Evolutionary conservation across 2,888 invertebrate species (phyloP).

Genomic region (Lepidocyrtoides sp.): DNA sequence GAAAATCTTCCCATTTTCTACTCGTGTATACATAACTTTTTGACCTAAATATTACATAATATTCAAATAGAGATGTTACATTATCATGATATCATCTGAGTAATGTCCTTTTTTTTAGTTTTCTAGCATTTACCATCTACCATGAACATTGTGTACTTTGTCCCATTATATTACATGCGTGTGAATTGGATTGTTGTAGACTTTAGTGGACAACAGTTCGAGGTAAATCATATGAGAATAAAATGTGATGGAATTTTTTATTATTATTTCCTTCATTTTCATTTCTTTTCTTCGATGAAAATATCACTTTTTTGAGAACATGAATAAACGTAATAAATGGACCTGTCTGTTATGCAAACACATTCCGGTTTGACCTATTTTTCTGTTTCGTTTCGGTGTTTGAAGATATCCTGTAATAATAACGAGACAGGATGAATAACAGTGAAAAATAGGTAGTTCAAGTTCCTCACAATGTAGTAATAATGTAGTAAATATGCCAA

Average conservation of each 20-base stretch:
- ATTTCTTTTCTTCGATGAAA: conserved; percentile 3
- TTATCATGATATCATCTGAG: neutral
- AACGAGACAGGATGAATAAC: conserved; percentile 9
- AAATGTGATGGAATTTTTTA: conserved; percentile 13
- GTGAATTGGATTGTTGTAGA: neutral
- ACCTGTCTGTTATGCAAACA: conserved; percentile 11
- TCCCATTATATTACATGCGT: conserved; percentile 40
- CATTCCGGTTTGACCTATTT: neutral
- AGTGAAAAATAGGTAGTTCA: neutral
- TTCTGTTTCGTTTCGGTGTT: neutral
- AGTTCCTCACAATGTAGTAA: too few species aligned
- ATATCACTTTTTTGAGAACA: neutral
- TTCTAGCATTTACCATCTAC: neutral
- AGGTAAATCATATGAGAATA: conserved; percentile 27
- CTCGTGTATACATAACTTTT: conserved; percentile 4
- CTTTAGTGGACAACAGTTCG: neutral
- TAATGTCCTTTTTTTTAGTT: neutral
- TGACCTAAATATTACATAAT: conserved; percentile 57
- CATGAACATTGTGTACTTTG: neutral
- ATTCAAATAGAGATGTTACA: conserved; percentile 9
- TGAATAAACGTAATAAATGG: conserved; percentile 2
- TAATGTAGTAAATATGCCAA: too few species aligned
- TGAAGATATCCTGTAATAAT: neutral
- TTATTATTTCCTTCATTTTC: conserved; percentile 16
- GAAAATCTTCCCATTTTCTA: conserved; percentile 5